phyloP scores from a whole-genome alignment of 2,113 vertebrate species.

The Formicarius rufipectus region DNA sequence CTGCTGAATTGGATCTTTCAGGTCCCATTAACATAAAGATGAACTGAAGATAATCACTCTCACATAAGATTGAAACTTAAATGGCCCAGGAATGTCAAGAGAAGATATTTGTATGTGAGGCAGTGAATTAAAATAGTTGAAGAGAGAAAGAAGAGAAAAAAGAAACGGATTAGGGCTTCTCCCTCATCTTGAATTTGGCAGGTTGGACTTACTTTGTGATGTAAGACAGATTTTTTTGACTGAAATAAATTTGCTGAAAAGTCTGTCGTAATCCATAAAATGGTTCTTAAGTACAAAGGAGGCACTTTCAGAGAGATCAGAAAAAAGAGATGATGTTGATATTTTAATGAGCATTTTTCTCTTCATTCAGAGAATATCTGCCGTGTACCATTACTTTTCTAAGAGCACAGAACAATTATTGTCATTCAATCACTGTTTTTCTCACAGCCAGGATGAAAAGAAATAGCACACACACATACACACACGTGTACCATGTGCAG shows the following conservation, averaged over 20 bases:
- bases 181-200: neutral
- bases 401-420: neutral
- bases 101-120: neutral
- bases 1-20: neutral
- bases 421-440: neutral
- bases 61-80: neutral
- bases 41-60: neutral
- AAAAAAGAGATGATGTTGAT: neutral
- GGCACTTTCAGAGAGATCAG: neutral
- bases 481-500: neutral
- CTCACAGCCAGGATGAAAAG: neutral
- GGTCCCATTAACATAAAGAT: neutral
- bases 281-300: neutral
- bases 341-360: neutral
- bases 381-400: neutral
- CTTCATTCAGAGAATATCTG: neutral
- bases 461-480: neutral
- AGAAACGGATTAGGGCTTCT: neutral
- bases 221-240: conserved; percentile 41
- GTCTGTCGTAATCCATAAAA: neutral
- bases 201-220: neutral
- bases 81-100: neutral
- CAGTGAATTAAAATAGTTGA: neutral
- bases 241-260: conserved; percentile 41
- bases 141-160: neutral